A percentile compares a stretch with the other conserved stretches of the same genome.
These are phyloP conservation scores for Rhamphomyia laevipes DNA, from an alignment of 2,888 invertebrate genomes.

Conservation along the genomic window DNA sequence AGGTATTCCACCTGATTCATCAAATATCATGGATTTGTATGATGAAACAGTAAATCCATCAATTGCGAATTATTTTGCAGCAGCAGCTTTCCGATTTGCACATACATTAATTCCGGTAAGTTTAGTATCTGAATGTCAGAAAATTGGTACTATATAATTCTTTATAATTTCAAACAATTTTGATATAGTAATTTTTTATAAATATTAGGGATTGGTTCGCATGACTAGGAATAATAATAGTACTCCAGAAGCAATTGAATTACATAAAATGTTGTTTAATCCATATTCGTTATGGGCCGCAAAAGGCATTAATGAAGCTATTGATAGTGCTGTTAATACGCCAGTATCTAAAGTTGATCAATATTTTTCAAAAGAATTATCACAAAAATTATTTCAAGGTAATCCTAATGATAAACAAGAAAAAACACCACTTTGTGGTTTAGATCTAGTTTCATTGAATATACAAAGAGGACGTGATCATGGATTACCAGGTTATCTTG, in stretches of 20 bases:
- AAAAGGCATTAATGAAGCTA: slow-evolving; percentile 49
- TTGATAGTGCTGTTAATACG: slow-evolving; percentile 55
- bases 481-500: slow-evolving; percentile 66
- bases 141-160: background rate
- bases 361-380: slow-evolving; percentile 33
- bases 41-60: slow-evolving; percentile 57
- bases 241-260: slow-evolving; percentile 53
- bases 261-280: slow-evolving; percentile 71
- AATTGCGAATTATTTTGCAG: slow-evolving; percentile 74
- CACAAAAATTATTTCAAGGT: slow-evolving; percentile 33
- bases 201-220: slow-evolving; percentile 55
- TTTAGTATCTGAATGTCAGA: slow-evolving; percentile 6
- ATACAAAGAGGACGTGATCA: slow-evolving; percentile 85
- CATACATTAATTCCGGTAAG: slow-evolving; percentile 69
- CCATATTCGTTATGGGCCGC: slow-evolving; percentile 56
- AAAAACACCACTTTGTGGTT: slow-evolving; percentile 46
- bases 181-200: slow-evolving; percentile 1
- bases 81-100: slow-evolving; percentile 79
- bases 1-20: slow-evolving; percentile 21
- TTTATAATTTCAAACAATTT: no score
- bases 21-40: slow-evolving; percentile 38
- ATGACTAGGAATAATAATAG: slow-evolving; percentile 45
- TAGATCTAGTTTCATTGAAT: slow-evolving; percentile 77
- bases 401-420: slow-evolving; percentile 7
- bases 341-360: slow-evolving; percentile 41